Evolutionary conservation across 2,113 vertebrate species (phyloP), one percentile per base, ranked within the genome.

Genomic region (Myiozetetes cayanensis): DNA sequence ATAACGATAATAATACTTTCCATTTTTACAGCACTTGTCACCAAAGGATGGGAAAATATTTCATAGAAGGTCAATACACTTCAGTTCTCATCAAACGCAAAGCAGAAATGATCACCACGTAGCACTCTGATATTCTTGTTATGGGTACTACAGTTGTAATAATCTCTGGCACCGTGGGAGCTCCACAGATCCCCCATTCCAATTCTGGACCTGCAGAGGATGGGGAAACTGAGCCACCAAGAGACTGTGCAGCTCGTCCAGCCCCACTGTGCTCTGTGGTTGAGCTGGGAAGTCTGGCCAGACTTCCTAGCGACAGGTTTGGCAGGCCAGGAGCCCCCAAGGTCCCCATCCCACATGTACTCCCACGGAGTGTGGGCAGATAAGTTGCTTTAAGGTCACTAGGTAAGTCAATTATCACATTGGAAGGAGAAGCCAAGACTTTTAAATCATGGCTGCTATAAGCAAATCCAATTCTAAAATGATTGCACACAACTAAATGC

Each of bases 371-470:
- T 41, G 37, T 6, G 10, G 53, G 47, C 5, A 16, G 28, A 46
- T 58, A 77, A 63, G 17, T 71, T 89, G 30, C 61, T 75, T 75
- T 66, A 9, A 52, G 46, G 44, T 68, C 39, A 14, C 55, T 31
- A 14, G 3, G n/a, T n/a, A n/a, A n/a, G 10, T 75, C 24, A 19
- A 25, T 41, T 31, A 14, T 7, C 6, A 4, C 5, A 0, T 8
- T 27, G 70, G 49, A 78, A 74, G 39, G 3, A 21, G 41, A 84
- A 61, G 15, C 31, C 43, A 23, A 70, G 65, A 20, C 16, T 46
- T 43, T 25, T 33, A 79, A 88, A 44, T 47, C 41, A 10, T 5
- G 62, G 39, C 39, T 62, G n/a, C 88, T 53, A 3, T 20, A 59
- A 80, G 39, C 17, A 58, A 87, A 67, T 31, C 33, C 37, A 25